Base-by-base conservation (phyloP, 2,113 vertebrate species). In the Rhodinocichla rosea region DNA sequence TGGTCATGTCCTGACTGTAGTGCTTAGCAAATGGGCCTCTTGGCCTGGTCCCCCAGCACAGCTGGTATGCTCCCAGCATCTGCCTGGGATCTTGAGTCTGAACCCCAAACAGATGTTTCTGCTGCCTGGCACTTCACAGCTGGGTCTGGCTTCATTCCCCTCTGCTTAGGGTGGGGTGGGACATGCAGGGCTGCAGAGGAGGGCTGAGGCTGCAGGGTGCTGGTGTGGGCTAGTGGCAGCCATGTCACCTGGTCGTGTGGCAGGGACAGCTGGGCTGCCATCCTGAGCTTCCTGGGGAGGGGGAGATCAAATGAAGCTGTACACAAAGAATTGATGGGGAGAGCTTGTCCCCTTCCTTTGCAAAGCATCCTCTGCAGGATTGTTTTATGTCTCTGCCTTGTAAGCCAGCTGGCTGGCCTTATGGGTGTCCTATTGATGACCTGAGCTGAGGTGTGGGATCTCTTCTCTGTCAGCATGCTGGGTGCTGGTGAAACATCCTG, bases 381-480 rank as follows among this genome's bases (percentile, higher is more conserved):
- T 52, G 13, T 30, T 73, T 77, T 49, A 42, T 55, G 24, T 30
- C 24, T 75, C 16, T 68, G 80, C 39, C 64, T 42, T 3, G 0
- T 30, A 33, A 80, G 76, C 1, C 26, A 87, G 80, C 52, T 79
- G 69, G 11, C 47, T 40, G 50, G 55, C 45, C 69, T 71, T 50
- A 7, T 0, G 7, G 52, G 27, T 47, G 53, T 39, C 53, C 19
- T 89, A 35, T 28, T 80, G 87, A 26, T 80, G 57, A 26, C 24
- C n/a, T 62, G 50, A 91, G 49, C 57, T 2, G 11, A 56, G 21
- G 26, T 23, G 20, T 53, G 53, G 40, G 59, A 39, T 76, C 4
- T 6, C 40, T 39, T 35, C 49, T 88, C 40, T 0, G 0, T 23
- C 40, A 56, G 50, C 5, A 2, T 52, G n/a, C 32, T 64, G 53